Conservation (phyloP, 2,113 vertebrate genomes). For the Haliaeetus leucogaster region DNA sequence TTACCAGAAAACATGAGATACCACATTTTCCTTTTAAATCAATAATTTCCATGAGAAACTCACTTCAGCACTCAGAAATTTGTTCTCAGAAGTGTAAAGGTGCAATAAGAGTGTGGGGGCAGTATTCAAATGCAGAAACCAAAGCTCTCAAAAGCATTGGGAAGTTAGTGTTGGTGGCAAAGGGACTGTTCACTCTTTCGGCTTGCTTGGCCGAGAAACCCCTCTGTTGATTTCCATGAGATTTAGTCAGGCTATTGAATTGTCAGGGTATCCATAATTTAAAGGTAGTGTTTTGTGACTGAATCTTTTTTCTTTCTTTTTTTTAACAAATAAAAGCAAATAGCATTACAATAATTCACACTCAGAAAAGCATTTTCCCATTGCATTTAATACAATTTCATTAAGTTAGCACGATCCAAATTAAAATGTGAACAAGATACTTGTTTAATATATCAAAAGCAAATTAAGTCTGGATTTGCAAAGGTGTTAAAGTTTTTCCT, state of each 20-base stretch:
- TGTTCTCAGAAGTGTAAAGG: neutral
- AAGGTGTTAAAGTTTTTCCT: conserved; percentile 10
- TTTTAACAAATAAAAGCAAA: neutral
- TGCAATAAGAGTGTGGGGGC: neutral
- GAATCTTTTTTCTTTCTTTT: neutral
- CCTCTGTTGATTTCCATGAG: neutral
- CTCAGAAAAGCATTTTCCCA: neutral
- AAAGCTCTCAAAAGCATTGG: neutral
- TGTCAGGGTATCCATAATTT: neutral
- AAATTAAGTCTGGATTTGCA: conserved; percentile 30
- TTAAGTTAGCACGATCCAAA: neutral
- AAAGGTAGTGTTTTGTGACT: neutral
- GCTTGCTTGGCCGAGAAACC: neutral
- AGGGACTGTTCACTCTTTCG: neutral
- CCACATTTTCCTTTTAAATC: neutral
- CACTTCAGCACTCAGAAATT: neutral
- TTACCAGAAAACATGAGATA: neutral
- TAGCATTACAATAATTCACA: neutral
- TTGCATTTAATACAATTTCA: neutral
- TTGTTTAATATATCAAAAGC: conserved; percentile 25
- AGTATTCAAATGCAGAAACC: neutral
- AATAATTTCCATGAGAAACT: neutral
- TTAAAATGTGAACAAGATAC: conserved; percentile 10
- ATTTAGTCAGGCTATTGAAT: neutral
- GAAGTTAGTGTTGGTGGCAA: neutral